A percentile compares a stretch with the other conserved stretches of the same genome.
phyloP scores from a whole-genome alignment of 2,888 invertebrate genomes.

The Polyommatus iphigenia region DNA sequence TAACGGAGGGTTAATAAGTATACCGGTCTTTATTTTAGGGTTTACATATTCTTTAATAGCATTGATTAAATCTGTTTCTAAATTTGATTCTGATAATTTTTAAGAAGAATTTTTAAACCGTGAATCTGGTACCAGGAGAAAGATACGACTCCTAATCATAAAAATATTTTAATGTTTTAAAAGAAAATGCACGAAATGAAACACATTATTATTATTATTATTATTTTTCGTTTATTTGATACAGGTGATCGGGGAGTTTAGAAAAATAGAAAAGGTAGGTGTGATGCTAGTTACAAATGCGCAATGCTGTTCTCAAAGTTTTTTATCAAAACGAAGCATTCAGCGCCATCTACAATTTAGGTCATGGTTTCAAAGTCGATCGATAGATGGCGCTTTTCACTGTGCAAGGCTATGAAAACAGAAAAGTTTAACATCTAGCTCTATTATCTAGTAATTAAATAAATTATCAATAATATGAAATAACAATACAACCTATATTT shows the following conservation, averaged over 20 bases:
- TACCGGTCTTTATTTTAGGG: no score
- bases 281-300: constrained; percentile 50
- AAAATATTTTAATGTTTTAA: no score
- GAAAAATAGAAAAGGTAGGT: constrained; percentile 61
- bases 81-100: no score
- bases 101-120: neutral
- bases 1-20: no score
- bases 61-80: no score
- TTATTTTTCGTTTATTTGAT: constrained; percentile 57
- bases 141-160: no score
- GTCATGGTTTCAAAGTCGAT: neutral
- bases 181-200: constrained; percentile 44
- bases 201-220: constrained; percentile 64
- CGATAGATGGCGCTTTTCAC: neutral
- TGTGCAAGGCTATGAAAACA: constrained; percentile 17
- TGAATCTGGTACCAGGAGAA: neutral
- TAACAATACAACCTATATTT: constrained; percentile 31
- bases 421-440: neutral
- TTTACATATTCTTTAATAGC: no score
- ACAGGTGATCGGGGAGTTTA: constrained; percentile 16
- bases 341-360: constrained; percentile 3
- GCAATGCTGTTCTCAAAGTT: neutral
- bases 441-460: constrained; percentile 15
- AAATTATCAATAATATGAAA: constrained; percentile 29
- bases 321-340: constrained; percentile 1